Percentiles rank a stretch among this genome's conserved stretches.
phyloP scores from a whole-genome alignment of 1,140 invertebrate species.

The Aphis gossypii region DNA sequence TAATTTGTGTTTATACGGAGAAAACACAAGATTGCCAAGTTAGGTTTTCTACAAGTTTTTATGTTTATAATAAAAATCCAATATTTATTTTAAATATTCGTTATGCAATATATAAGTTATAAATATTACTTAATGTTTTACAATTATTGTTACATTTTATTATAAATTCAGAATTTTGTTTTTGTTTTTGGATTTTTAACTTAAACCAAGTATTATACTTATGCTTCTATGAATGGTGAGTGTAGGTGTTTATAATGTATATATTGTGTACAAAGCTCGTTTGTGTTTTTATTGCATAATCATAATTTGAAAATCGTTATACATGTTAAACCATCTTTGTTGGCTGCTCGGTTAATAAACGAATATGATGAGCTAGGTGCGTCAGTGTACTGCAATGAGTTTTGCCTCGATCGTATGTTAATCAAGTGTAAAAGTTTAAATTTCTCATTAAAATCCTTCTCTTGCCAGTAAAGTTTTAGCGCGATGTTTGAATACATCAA shows the following conservation, averaged over 20 bases:
- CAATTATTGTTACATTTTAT: not conserved
- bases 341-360: not conserved
- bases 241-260: not conserved
- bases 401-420: slow-evolving; percentile 33
- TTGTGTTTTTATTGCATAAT: slow-evolving; percentile 9
- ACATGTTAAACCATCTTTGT: not conserved
- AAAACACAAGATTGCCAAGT: not conserved
- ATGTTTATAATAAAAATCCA: not conserved
- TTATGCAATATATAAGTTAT: not conserved
- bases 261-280: not conserved
- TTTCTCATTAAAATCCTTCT: slow-evolving; percentile 44
- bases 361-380: slow-evolving; percentile 30
- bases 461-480: slow-evolving; percentile 19
- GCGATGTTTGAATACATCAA: slow-evolving; percentile 48
- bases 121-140: not conserved
- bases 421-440: slow-evolving; percentile 54
- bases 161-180: not conserved
- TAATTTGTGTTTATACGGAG: not conserved
- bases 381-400: not conserved
- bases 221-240: not conserved
- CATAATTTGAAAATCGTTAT: not conserved
- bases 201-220: not conserved
- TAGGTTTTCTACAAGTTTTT: not conserved
- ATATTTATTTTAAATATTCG: not conserved
- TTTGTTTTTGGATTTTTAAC: not conserved